These are phyloP conservation scores for Epinephelus coioides DNA, from an alignment of 2,797 vertebrate genomes.

Conservation along the genomic window DNA sequence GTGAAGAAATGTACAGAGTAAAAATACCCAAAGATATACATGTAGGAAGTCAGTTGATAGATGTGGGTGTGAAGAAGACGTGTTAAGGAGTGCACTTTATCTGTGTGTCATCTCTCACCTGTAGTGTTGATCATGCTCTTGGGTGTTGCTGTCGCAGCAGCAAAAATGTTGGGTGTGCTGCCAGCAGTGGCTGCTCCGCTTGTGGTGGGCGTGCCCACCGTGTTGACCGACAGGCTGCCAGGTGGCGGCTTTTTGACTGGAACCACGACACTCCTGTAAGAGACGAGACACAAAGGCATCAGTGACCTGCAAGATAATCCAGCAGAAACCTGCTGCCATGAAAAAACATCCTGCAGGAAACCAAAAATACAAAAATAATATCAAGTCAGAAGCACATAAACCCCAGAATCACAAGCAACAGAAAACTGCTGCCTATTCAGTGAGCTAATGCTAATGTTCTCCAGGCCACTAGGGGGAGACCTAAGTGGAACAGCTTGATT, in stretches of 20 bases:
- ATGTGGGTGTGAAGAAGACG: background rate
- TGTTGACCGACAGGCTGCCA: slow-evolving; percentile 96
- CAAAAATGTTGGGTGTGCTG: slow-evolving; percentile 97
- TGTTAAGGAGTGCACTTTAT: background rate
- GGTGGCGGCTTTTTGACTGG: slow-evolving; percentile 98
- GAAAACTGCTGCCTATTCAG: too few relatives aligned
- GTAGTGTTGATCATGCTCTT: slow-evolving; percentile 99
- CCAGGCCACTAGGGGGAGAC: too few relatives aligned
- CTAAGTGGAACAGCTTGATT: too few relatives aligned
- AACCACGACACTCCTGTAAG: slow-evolving; percentile 94
- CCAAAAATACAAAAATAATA: too few relatives aligned
- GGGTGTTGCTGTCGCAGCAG: slow-evolving; percentile 95
- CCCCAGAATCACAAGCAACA: too few relatives aligned
- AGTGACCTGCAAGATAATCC: background rate
- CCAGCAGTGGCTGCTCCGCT: slow-evolving; percentile 89
- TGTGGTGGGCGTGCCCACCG: slow-evolving; percentile 92
- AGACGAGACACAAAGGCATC: slow-evolving; percentile 29
- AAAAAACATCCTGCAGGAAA: too few relatives aligned
- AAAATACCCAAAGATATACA: background rate
- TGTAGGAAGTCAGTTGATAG: background rate
- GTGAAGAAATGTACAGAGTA: background rate
- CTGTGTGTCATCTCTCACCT: slow-evolving; percentile 83
- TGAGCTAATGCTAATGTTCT: too few relatives aligned
- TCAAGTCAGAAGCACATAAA: too few relatives aligned
- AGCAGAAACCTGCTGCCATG: too few relatives aligned